These are phyloP conservation scores for Aurelia sp. DNA, from an alignment of 30 jellyfish, hydroid and myxozoan genomes.

Conservation along the genomic window DNA sequence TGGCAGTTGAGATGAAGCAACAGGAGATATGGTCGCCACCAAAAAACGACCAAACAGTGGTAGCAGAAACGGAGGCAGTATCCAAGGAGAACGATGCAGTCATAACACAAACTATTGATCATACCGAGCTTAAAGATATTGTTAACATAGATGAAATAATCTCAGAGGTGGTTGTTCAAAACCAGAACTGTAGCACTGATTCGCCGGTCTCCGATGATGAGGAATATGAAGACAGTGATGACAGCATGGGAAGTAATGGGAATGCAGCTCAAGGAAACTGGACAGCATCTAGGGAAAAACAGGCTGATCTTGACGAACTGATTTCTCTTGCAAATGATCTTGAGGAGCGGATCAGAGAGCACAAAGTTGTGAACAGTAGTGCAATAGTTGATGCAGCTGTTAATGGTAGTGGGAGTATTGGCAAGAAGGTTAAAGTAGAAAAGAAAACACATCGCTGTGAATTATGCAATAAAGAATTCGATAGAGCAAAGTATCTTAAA, in stretches of 20 bases:
- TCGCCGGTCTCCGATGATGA: not conserved
- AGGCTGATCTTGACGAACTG: not conserved
- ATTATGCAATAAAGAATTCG: not conserved
- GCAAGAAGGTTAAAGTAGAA: not conserved
- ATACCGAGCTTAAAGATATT: not conserved
- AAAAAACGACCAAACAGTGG: too few relatives aligned
- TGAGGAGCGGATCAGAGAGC: constrained; percentile 1
- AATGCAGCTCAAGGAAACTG: not conserved
- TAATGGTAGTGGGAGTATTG: not conserved
- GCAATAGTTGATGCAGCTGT: not conserved
- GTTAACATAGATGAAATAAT: constrained; percentile 20
- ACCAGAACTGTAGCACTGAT: not conserved
- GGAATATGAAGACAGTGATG: constrained; percentile 4
- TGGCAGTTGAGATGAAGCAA: too few relatives aligned
- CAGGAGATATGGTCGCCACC: too few relatives aligned
- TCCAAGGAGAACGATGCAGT: not conserved
- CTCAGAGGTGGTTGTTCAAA: constrained; percentile 18
- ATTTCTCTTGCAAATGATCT: constrained; percentile 20
- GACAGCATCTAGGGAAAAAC: not conserved
- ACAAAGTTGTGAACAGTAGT: not conserved
- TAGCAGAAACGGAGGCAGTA: too few relatives aligned
- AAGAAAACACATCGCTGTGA: not conserved
- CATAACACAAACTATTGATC: constrained; percentile 21
- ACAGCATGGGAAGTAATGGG: not conserved
- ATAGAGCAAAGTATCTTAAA: not conserved